Evolutionary conservation across 1,140 invertebrate genomes (phyloP).

Genomic region (Hydropsyche tenuis): DNA sequence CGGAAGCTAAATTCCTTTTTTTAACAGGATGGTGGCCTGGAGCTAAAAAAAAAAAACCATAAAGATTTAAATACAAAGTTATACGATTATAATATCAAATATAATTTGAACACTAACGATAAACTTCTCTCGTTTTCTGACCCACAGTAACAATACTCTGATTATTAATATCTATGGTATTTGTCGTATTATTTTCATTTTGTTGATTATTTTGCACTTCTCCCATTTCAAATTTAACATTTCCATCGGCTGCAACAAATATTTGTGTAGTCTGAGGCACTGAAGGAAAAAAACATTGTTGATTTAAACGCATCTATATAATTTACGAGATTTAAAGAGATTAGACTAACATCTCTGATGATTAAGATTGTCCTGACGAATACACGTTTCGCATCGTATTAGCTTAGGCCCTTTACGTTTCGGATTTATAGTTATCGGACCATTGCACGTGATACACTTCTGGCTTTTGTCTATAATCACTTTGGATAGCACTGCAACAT

Average conservation of each 20-base stretch:
- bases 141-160: slow-evolving; percentile 55
- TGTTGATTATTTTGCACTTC: slow-evolving; percentile 56
- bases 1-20: slow-evolving; percentile 78
- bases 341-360: slow-evolving; percentile 48
- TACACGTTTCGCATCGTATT: slow-evolving; percentile 66
- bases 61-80: too few relatives aligned
- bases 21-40: slow-evolving; percentile 81
- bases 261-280: slow-evolving; percentile 65
- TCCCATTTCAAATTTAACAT: slow-evolving; percentile 64
- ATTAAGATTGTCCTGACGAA: slow-evolving; percentile 63
- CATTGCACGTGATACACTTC: slow-evolving; percentile 67
- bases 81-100: neutral
- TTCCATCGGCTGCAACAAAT: slow-evolving; percentile 69
- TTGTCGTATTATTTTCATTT: slow-evolving; percentile 41
- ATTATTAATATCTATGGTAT: slow-evolving; percentile 52
- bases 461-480: slow-evolving; percentile 57
- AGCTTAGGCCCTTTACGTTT: slow-evolving; percentile 67
- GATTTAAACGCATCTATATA: neutral
- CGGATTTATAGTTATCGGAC: slow-evolving; percentile 62
- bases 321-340: neutral
- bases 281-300: slow-evolving; percentile 38
- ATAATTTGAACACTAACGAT: slow-evolving; percentile 13
- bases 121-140: slow-evolving; percentile 53
- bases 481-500: slow-evolving; percentile 43
- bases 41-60: slow-evolving; percentile 51